Conservation (phyloP, 2,888 invertebrate species). For the Calliphora vomitoria region DNA sequence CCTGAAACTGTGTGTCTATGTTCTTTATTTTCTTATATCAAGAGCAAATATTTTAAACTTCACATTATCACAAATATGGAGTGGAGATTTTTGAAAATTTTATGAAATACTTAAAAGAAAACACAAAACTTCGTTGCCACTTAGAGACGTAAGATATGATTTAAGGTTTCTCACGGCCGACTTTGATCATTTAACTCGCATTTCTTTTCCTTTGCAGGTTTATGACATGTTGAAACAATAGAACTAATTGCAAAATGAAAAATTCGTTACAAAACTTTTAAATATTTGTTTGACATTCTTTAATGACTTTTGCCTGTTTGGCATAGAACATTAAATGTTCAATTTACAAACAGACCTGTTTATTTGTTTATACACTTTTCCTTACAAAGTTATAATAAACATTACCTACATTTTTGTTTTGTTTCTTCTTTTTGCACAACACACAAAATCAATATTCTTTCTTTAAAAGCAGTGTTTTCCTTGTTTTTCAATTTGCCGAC, state of each 20-base stretch:
- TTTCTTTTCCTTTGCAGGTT: not conserved
- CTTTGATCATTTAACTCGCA: not conserved
- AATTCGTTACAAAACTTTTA: conserved; percentile 15
- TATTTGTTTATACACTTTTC: conserved; percentile 27
- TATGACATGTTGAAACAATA: conserved; percentile 4
- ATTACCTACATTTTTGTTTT: not conserved
- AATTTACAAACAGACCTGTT: not conserved
- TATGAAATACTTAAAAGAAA: too few relatives aligned
- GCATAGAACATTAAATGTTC: not conserved
- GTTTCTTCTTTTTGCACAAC: conserved; percentile 4
- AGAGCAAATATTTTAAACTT: too few relatives aligned
- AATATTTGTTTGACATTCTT: conserved; percentile 14
- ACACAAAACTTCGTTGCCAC: too few relatives aligned
- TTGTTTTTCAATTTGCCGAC: conserved; percentile 51
- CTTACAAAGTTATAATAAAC: not conserved
- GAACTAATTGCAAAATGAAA: conserved; percentile 22
- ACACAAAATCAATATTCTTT: conserved; percentile 42
- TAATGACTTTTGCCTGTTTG: conserved; percentile 26
- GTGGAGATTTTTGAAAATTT: too few relatives aligned
- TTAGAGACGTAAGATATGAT: too few relatives aligned
- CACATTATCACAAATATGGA: too few relatives aligned
- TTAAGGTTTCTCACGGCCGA: too few relatives aligned
- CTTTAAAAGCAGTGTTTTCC: not conserved
- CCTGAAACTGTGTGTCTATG: too few relatives aligned
- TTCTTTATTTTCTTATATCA: too few relatives aligned